phyloP scores from a whole-genome alignment of 2,888 invertebrate genomes.

The Subacronicta megacephala region DNA sequence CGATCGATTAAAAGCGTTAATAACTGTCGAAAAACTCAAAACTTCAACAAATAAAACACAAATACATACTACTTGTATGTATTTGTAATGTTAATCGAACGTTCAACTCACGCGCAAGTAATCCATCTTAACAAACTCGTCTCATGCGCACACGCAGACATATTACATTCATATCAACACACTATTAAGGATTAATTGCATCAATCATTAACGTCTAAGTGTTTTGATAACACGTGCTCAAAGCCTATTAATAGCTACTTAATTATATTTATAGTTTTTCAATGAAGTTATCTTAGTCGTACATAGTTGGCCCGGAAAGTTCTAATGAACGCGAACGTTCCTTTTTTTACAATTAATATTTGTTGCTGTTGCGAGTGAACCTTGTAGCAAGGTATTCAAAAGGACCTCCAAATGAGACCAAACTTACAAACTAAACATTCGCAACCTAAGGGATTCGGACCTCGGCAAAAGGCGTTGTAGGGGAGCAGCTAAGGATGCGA shows the following conservation, averaged over 20 bases:
- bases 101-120: slow-evolving; percentile 11
- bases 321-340: background rate
- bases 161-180: slow-evolving; percentile 38
- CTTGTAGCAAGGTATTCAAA: no score
- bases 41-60: slow-evolving; percentile 10
- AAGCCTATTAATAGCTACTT: slow-evolving; percentile 36
- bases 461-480: no score
- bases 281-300: slow-evolving; percentile 7
- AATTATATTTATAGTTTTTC: slow-evolving; percentile 37
- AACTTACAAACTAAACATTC: no score
- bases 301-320: background rate
- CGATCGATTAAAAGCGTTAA: no score
- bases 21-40: background rate
- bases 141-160: slow-evolving; percentile 24
- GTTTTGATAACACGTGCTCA: slow-evolving; percentile 43
- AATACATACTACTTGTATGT: slow-evolving; percentile 3
- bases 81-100: slow-evolving; percentile 10
- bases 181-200: slow-evolving; percentile 41
- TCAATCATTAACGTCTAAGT: slow-evolving; percentile 32
- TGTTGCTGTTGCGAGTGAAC: no score
- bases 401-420: no score
- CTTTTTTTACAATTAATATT: no score
- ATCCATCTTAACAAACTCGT: slow-evolving; percentile 34
- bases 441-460: no score
- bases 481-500: no score